Evolutionary conservation across 2,888 invertebrate species (phyloP).

Genomic region (Xanthia icteritia): DNA sequence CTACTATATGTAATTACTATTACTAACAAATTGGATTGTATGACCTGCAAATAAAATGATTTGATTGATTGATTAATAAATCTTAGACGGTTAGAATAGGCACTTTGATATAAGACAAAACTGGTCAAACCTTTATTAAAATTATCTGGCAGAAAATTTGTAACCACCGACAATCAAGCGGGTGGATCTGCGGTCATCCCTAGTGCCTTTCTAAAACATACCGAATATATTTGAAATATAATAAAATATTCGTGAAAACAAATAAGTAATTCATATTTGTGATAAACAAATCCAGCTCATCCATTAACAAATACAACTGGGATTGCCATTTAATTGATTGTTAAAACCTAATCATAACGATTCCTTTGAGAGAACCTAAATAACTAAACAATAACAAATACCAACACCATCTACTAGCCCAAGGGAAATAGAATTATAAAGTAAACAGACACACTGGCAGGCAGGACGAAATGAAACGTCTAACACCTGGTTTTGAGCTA

Average conservation of each 20-base stretch:
- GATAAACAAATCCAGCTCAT: neutral
- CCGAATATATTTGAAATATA: neutral
- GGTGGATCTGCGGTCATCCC: neutral
- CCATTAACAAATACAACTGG: neutral
- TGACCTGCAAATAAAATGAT: too few relatives aligned
- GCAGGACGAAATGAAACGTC: conserved; percentile 72
- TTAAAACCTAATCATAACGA: conserved; percentile 21
- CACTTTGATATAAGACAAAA: neutral
- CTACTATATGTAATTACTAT: too few relatives aligned
- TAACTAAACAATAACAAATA: conserved; percentile 24
- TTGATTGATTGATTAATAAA: neutral
- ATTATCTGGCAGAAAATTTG: neutral
- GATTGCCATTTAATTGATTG: conserved; percentile 24
- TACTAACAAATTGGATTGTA: too few relatives aligned
- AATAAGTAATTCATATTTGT: neutral
- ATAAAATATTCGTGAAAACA: neutral
- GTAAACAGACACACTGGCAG: conserved; percentile 36
- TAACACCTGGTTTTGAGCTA: conserved; percentile 77
- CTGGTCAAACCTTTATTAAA: neutral
- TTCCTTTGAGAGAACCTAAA: conserved; percentile 11
- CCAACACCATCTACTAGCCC: neutral
- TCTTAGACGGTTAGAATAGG: neutral
- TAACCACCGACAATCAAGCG: neutral
- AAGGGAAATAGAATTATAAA: conserved; percentile 46
- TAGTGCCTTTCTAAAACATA: neutral